These are phyloP conservation scores for Amblyornis subalaris DNA, from an alignment of 2,113 vertebrate genomes.

Conservation along the genomic window DNA sequence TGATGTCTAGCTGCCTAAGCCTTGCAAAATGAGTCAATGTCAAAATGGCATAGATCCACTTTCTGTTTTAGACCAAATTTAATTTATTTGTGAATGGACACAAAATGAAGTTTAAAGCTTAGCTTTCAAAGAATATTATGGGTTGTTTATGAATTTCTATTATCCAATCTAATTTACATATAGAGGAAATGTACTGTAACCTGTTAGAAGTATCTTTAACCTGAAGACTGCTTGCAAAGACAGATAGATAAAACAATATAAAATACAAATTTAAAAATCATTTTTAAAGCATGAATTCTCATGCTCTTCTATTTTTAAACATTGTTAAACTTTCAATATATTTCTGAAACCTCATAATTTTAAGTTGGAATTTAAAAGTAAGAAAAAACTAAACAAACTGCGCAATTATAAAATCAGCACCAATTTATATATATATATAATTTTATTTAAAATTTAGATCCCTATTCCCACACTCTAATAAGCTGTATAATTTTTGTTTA, in stretches of 20 bases:
- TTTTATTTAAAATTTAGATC: conserved; percentile 99
- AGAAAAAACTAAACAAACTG: conserved; percentile 94
- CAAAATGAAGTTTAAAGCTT: conserved; percentile 92
- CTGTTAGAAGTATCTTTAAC: conserved; percentile 96
- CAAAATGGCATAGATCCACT: conserved; percentile 80
- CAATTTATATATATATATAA: conserved; percentile 98
- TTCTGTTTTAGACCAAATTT: conserved; percentile 84
- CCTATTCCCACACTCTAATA: conserved; percentile 99
- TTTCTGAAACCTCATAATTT: conserved; percentile 96
- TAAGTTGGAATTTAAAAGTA: conserved; percentile 96
- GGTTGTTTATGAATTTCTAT: conserved; percentile 85
- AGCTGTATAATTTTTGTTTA: conserved; percentile 94
- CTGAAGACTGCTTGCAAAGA: conserved; percentile 98
- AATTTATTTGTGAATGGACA: conserved; percentile 86
- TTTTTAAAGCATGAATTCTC: conserved; percentile 94
- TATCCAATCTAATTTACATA: conserved; percentile 98
- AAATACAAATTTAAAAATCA: conserved; percentile 99
- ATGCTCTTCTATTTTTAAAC: conserved; percentile 94
- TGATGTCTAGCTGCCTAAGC: conserved; percentile 98
- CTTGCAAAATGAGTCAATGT: conserved; percentile 89
- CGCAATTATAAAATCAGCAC: conserved; percentile 99
- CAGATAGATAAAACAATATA: conserved; percentile 93
- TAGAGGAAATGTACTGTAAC: conserved; percentile 89
- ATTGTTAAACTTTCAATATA: conserved; percentile 95
- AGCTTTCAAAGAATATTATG: conserved; percentile 89